Evolutionary conservation across 2,888 invertebrate species (phyloP).

Genomic region (Drosophila parthenogenetica): DNA sequence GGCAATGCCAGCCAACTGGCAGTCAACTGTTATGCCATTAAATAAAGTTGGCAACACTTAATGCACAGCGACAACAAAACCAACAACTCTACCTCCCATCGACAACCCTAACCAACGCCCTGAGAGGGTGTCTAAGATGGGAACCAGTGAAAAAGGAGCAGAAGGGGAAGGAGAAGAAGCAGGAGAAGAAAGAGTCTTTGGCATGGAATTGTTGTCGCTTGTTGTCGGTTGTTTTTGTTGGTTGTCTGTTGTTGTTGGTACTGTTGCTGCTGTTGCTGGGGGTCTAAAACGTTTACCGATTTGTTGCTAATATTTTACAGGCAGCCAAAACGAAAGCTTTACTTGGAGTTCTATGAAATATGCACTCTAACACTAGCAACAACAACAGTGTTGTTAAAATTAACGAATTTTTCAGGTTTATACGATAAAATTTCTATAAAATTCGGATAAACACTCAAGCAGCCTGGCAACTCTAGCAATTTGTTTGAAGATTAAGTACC

Average conservation of each 20-base stretch:
- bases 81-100: constrained; percentile 43
- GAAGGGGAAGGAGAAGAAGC: too few relatives aligned
- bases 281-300: constrained; percentile 68
- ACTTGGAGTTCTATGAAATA: constrained; percentile 55
- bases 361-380: constrained; percentile 33
- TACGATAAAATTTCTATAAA: not conserved
- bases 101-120: not conserved
- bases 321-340: constrained; percentile 47
- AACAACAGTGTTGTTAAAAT: constrained; percentile 3
- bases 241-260: constrained; percentile 3
- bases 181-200: not conserved
- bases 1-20: constrained; percentile 65
- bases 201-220: constrained; percentile 3
- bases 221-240: constrained; percentile 10
- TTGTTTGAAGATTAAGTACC: not conserved
- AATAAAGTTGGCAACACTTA: constrained; percentile 84
- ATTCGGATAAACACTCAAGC: too few relatives aligned
- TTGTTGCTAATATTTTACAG: constrained; percentile 76
- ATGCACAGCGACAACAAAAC: constrained; percentile 76
- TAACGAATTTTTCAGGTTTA: not conserved
- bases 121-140: constrained; percentile 3
- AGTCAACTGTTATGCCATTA: constrained; percentile 83
- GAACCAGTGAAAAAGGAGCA: not conserved
- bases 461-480: not conserved
- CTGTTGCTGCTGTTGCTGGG: constrained; percentile 35